phyloP scores from a whole-genome alignment of 1,140 invertebrate genomes.

The Nomia melanderi region DNA sequence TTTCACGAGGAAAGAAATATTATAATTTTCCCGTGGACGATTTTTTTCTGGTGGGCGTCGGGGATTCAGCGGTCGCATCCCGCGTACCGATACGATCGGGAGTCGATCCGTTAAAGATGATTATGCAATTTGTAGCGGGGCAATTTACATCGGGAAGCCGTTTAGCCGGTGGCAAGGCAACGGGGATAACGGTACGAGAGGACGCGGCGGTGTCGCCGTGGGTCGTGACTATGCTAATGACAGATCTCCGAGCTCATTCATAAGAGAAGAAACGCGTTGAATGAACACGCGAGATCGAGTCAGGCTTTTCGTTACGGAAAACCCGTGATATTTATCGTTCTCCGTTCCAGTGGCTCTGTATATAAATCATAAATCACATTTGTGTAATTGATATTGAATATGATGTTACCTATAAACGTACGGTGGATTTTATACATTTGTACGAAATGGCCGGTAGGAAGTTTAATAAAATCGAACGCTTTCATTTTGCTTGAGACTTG shows the following conservation, averaged over 20 bases:
- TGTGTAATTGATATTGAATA: too few species aligned
- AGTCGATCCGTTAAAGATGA: slow-evolving; percentile 57
- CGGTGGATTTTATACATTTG: too few species aligned
- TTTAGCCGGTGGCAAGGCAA: slow-evolving; percentile 62
- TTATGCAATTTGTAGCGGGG: slow-evolving; percentile 59
- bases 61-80: not conserved
- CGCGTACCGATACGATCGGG: slow-evolving; percentile 18
- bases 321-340: not conserved
- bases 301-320: not conserved
- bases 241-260: slow-evolving; percentile 60
- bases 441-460: too few species aligned
- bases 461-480: too few species aligned
- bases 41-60: not conserved
- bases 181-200: slow-evolving; percentile 60
- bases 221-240: slow-evolving; percentile 68
- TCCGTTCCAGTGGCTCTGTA: not conserved
- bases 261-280: slow-evolving; percentile 51
- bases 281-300: slow-evolving; percentile 35
- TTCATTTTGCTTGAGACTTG: too few species aligned
- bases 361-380: too few species aligned
- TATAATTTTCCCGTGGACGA: not conserved
- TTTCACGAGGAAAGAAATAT: not conserved
- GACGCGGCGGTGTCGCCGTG: slow-evolving; percentile 63
- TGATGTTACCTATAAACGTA: too few species aligned
- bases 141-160: slow-evolving; percentile 58